phyloP scores from a whole-genome alignment of 2,797 vertebrate genomes.

The Glossophaga mutica region DNA sequence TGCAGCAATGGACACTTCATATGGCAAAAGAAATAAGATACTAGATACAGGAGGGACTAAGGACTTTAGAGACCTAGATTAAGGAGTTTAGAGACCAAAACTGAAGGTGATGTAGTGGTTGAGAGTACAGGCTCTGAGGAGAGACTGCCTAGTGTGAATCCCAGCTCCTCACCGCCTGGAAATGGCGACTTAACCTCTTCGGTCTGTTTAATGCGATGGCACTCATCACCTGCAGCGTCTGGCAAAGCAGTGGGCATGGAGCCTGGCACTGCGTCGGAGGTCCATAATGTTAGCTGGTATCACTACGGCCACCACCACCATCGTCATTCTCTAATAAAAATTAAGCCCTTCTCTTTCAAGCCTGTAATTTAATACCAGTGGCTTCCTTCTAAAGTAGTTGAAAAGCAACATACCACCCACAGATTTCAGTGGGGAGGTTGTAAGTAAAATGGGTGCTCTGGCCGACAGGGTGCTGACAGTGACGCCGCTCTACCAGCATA shows the following conservation, averaged over 20 bases:
- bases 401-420: constrained; percentile 51
- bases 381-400: constrained; percentile 41
- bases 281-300: neutral
- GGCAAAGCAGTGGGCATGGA: neutral
- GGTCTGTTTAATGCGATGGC: neutral
- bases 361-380: neutral
- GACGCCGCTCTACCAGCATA: neutral
- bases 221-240: neutral
- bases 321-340: neutral
- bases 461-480: neutral
- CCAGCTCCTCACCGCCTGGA: neutral
- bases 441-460: constrained; percentile 11
- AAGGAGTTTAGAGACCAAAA: neutral
- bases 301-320: neutral
- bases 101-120: neutral
- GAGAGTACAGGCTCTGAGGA: neutral
- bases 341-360: neutral
- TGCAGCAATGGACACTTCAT: constrained; percentile 61
- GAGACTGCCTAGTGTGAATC: neutral
- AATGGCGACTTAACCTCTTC: neutral
- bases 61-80: neutral
- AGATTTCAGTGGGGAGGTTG: constrained; percentile 43
- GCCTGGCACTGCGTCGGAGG: neutral
- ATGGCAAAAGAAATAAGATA: constrained; percentile 60
- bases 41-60: constrained; percentile 26